Base-by-base conservation (phyloP, 2,888 invertebrate genomes). In the Limnephilus rhombicus region DNA sequence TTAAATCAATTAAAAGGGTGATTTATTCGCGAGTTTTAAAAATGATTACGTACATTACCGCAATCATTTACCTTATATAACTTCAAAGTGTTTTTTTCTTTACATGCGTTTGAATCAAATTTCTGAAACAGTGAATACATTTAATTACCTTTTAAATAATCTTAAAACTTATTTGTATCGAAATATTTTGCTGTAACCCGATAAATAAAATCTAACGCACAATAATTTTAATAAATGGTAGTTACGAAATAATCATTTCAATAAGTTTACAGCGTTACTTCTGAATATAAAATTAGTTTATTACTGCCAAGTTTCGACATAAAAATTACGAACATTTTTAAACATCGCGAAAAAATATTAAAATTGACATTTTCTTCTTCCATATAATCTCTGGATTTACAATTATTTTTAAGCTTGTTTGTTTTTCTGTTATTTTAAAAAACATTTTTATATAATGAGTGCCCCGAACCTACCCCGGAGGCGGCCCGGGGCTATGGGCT, bases 401-500 rank as follows among this genome's bases (percentile, higher is more conserved):
- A 68, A 87, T 87, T 87, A 18, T 49, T 53, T 85, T 41, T 24
- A 85, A 85, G n/a, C 85, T 53, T 49, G 87, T 31, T 31, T 87
- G 53, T 87, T 53, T 87, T 68, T 53, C 31, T 31, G 53, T 53
- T 87, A 53, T 87, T 86, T 87, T 87, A 12, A 86, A 86, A 87
- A 53, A 87, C 87, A 87, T 87, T 80, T 89, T 89, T 89, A 89
- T 91, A 49, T 91, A 89, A 88, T 88, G 89, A 88, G 91, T 91
- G 83, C 89, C 91, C 83, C 80, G 41, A n/a, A 34, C 89, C 88
- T 37, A 88, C 81, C 45, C 86, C 45, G 80, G 29, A 41, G 29
- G 49, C n/a, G 12, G 34, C 37, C 89, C 31, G 41, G n/a, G 80
- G 89, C 89, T 87, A 87, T 53, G 34, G 81, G 91, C 81, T 31